Percentiles rank a stretch among this genome's conserved stretches.
Conservation (phyloP, 2,888 invertebrate genomes). For the Tribolium freemani region DNA sequence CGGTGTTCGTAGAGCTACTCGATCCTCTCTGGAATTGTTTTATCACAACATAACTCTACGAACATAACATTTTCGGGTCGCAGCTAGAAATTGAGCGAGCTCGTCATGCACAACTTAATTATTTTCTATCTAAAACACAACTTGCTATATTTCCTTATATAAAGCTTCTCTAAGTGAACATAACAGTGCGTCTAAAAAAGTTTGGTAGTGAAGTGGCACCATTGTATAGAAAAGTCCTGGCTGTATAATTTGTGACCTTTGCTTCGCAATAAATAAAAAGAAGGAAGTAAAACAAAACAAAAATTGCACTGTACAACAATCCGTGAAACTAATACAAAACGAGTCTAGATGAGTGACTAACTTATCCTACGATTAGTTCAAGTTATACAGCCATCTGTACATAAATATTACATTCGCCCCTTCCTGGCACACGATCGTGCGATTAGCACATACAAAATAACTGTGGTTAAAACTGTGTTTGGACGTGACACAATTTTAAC, state of each 20-base stretch:
- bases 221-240: constrained; percentile 58
- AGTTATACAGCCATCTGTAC: constrained; percentile 63
- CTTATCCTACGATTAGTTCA: constrained; percentile 48
- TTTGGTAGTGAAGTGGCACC: constrained; percentile 63
- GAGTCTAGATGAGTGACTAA: constrained; percentile 26
- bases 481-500: constrained; percentile 41
- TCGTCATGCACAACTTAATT: constrained; percentile 60
- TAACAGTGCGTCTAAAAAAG: constrained; percentile 63
- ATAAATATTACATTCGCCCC: constrained; percentile 54
- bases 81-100: constrained; percentile 59
- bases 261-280: constrained; percentile 16
- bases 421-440: constrained; percentile 53
- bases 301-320: constrained; percentile 44
- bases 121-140: constrained; percentile 62
- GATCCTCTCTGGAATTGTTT: constrained; percentile 47
- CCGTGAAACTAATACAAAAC: constrained; percentile 35
- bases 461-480: constrained; percentile 60
- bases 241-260: constrained; percentile 59
- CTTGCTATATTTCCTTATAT: constrained; percentile 62
- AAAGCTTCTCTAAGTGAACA: constrained; percentile 63
- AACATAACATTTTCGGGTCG: constrained; percentile 52
- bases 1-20: constrained; percentile 55
- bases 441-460: constrained; percentile 59
- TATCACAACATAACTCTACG: constrained; percentile 55
- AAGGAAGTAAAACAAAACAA: constrained; percentile 7